phyloP scores from a whole-genome alignment of 2,797 vertebrate genomes.

The Artibeus jamaicensis region DNA sequence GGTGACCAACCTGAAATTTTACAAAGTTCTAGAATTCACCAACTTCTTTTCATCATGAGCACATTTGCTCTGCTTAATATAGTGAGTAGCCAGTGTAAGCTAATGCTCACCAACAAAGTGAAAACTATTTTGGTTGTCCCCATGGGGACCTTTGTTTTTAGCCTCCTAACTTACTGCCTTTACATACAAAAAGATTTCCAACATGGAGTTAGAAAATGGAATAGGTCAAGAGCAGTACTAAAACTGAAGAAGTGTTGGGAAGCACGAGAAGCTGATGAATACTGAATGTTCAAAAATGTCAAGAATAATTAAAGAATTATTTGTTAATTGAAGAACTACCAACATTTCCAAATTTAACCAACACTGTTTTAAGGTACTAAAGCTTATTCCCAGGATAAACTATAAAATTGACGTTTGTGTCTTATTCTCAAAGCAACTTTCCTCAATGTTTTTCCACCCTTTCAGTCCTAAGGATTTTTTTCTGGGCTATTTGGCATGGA shows the following conservation, averaged over 20 bases:
- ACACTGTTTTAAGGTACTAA: background rate
- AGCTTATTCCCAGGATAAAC: background rate
- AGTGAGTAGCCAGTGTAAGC: background rate
- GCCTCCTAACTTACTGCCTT: background rate
- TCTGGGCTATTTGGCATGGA: background rate
- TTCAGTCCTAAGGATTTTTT: background rate
- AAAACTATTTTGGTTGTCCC: background rate
- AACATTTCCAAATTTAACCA: slow-evolving; percentile 11
- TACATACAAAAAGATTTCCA: background rate
- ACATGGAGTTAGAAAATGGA: background rate
- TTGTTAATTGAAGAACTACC: background rate
- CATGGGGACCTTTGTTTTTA: background rate
- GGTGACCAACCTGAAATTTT: background rate
- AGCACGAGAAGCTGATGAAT: background rate
- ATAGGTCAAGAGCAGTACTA: background rate
- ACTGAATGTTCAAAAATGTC: background rate
- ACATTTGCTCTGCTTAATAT: background rate
- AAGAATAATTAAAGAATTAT: background rate
- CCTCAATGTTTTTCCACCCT: background rate
- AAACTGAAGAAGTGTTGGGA: background rate
- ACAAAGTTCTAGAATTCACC: background rate
- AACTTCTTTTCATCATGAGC: background rate
- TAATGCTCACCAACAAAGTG: background rate
- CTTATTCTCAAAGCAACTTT: background rate
- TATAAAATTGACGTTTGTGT: background rate